phyloP scores from a whole-genome alignment of 1,140 invertebrate species.

The Drosophila sp. region DNA sequence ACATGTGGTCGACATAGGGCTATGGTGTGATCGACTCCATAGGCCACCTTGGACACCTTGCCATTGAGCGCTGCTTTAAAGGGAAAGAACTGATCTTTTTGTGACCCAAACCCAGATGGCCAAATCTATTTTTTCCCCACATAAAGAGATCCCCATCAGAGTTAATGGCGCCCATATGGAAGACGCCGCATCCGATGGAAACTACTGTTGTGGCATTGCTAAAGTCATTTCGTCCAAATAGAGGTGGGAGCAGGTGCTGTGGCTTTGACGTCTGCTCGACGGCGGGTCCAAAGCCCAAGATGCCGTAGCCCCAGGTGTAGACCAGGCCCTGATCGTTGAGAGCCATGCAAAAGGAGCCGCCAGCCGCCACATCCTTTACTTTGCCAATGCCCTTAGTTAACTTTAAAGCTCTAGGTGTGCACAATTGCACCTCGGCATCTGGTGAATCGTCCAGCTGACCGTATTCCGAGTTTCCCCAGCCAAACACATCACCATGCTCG shows the following conservation, averaged over 20 bases:
- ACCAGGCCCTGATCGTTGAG: slow-evolving; percentile 91
- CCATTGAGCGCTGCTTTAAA: slow-evolving; percentile 92
- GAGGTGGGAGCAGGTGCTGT: slow-evolving; percentile 89
- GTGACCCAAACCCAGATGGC: slow-evolving; percentile 93
- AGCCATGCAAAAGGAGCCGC: slow-evolving; percentile 93
- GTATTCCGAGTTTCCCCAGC: slow-evolving; percentile 99
- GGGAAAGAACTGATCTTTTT: slow-evolving; percentile 94
- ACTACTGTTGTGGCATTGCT: slow-evolving; percentile 88
- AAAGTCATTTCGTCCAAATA: slow-evolving; percentile 95
- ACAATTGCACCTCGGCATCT: slow-evolving; percentile 86
- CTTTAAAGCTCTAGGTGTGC: slow-evolving; percentile 89
- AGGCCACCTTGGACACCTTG: slow-evolving; percentile 89
- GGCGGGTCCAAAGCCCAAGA: slow-evolving; percentile 94
- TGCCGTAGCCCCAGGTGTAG: slow-evolving; percentile 96
- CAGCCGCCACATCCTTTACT: slow-evolving; percentile 92
- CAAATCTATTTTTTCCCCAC: slow-evolving; percentile 95
- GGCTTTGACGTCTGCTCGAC: slow-evolving; percentile 88
- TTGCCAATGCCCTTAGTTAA: slow-evolving; percentile 88
- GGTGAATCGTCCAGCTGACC: slow-evolving; percentile 89
- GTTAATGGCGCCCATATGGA: slow-evolving; percentile 92
- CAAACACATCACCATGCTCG: slow-evolving; percentile 96
- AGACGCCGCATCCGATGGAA: slow-evolving; percentile 90
- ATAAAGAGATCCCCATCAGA: slow-evolving; percentile 92
- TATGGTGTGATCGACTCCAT: slow-evolving; percentile 94
- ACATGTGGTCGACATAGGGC: slow-evolving; percentile 91